Percentiles rank a stretch among this genome's conserved stretches.
Conservation (phyloP, 2,797 vertebrate species). For the Anas acuta region DNA sequence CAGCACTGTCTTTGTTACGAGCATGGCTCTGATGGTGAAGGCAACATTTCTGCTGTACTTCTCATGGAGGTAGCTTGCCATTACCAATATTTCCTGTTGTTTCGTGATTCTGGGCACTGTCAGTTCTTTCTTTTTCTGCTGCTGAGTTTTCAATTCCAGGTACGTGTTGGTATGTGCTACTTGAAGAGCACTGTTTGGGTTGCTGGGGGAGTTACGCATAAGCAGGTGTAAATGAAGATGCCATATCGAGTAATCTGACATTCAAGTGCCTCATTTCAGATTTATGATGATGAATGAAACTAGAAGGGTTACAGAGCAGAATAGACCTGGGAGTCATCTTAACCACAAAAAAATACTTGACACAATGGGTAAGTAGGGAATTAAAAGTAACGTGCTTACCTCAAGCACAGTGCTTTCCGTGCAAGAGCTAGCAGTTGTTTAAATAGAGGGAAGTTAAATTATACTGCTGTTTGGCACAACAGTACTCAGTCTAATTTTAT, state of each 20-base stretch:
- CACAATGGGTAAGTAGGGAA: background rate
- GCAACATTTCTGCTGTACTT: background rate
- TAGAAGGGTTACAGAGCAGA: background rate
- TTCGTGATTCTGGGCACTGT: background rate
- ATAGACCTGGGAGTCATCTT: background rate
- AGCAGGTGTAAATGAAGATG: background rate
- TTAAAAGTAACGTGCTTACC: slow-evolving; percentile 2
- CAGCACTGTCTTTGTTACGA: background rate
- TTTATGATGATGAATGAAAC: background rate
- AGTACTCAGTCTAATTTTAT: slow-evolving; percentile 84
- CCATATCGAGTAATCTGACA: background rate
- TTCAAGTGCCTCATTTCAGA: background rate
- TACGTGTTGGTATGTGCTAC: background rate
- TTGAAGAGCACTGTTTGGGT: background rate
- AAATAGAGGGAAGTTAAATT: slow-evolving; percentile 85
- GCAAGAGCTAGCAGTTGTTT: slow-evolving; percentile 76
- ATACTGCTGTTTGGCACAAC: slow-evolving; percentile 86
- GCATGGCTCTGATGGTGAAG: background rate
- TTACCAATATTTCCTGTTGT: background rate
- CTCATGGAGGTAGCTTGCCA: background rate
- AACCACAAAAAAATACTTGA: slow-evolving; percentile 39
- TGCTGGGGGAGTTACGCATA: background rate
- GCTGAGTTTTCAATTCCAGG: background rate
- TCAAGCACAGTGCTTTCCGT: background rate
- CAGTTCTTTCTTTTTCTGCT: background rate